Conservation (phyloP, 2,797 vertebrate species). For the Todus mexicanus region DNA sequence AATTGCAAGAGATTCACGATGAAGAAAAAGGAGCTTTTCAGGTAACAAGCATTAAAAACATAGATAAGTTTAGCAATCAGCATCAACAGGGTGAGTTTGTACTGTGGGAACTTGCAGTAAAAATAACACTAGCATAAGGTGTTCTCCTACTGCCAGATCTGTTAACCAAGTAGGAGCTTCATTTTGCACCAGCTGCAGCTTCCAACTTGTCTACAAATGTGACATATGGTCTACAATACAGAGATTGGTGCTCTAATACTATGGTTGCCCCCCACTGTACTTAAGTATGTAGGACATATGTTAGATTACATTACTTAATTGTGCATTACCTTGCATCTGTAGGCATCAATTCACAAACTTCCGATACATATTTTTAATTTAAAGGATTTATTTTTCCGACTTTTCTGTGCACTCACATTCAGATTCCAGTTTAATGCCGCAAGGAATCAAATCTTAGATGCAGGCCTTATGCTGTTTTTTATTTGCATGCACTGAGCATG, state of each 20-base stretch:
- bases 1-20: not conserved
- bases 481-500: not conserved
- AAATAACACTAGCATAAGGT: constrained; percentile 47
- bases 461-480: not conserved
- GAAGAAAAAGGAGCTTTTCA: not conserved
- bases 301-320: constrained; percentile 32
- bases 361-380: not conserved
- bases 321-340: not conserved
- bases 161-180: constrained; percentile 28
- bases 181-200: constrained; percentile 39
- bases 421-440: not conserved
- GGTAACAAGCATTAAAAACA: not conserved
- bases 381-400: not conserved
- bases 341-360: not conserved
- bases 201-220: constrained; percentile 48
- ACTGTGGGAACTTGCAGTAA: not conserved
- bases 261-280: constrained; percentile 25
- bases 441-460: not conserved
- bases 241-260: constrained; percentile 27
- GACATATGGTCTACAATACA: constrained; percentile 39
- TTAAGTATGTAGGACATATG: constrained; percentile 28
- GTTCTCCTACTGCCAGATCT: constrained; percentile 31
- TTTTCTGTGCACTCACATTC: not conserved
- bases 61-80: not conserved
- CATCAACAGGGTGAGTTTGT: not conserved